Conservation (phyloP, 1,140 invertebrate species). For the Zaprionus ghesquierei region DNA sequence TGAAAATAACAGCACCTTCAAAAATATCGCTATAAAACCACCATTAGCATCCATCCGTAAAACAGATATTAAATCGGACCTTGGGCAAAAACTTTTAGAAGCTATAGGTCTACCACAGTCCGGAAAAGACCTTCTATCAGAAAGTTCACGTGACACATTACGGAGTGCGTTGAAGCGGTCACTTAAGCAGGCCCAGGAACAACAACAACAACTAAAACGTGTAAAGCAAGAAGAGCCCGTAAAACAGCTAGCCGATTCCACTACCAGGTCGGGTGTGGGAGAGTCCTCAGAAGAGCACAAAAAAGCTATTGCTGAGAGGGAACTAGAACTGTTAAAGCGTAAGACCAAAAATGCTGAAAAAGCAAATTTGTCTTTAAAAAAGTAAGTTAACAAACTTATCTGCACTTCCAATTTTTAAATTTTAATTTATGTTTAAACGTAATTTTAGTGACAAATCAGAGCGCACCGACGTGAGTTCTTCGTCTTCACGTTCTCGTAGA, state of each 20-base stretch:
- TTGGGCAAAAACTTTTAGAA: slow-evolving; percentile 74
- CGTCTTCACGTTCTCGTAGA: slow-evolving; percentile 58
- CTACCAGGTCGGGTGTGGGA: slow-evolving; percentile 53
- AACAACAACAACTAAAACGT: slow-evolving; percentile 67
- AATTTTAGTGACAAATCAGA: slow-evolving; percentile 61
- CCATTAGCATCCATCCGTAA: slow-evolving; percentile 31
- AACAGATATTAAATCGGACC: slow-evolving; percentile 56
- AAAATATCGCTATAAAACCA: slow-evolving; percentile 8
- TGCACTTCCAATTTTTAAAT: not conserved
- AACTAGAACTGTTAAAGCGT: slow-evolving; percentile 58
- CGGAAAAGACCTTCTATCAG: slow-evolving; percentile 43
- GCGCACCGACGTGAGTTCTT: slow-evolving; percentile 62
- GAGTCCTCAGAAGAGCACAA: slow-evolving; percentile 70
- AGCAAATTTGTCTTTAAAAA: slow-evolving; percentile 37
- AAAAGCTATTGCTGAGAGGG: slow-evolving; percentile 65
- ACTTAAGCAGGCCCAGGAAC: slow-evolving; percentile 72
- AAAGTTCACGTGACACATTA: slow-evolving; percentile 58
- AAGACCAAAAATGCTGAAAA: slow-evolving; percentile 40
- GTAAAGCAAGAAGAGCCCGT: slow-evolving; percentile 65
- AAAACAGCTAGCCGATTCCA: slow-evolving; percentile 67
- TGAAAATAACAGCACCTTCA: not conserved
- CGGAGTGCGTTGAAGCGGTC: slow-evolving; percentile 73
- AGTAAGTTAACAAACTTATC: slow-evolving; percentile 43
- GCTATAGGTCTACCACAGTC: slow-evolving; percentile 67
- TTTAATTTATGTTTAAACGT: not conserved